A percentile compares a stretch with the other conserved stretches of the same genome.
Evolutionary conservation across 2,113 vertebrate genomes (phyloP).

Genomic region (Pterocles burchelli): DNA sequence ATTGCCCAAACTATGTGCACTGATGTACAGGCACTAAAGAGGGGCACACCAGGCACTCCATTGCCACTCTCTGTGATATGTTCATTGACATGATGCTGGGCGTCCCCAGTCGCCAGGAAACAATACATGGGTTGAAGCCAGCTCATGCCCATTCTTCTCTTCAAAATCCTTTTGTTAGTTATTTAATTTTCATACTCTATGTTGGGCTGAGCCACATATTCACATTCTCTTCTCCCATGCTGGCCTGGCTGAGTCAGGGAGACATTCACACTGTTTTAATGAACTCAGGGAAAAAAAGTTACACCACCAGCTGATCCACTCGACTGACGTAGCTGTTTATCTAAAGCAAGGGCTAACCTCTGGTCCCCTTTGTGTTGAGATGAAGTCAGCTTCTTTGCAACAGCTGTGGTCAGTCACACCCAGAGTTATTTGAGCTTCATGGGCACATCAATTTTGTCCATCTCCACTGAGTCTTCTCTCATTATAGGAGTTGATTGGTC

Average conservation of each 20-base stretch:
- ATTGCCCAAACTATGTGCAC: neutral
- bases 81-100: accelerated
- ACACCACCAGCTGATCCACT: neutral
- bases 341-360: neutral
- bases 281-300: neutral
- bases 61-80: neutral
- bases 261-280: neutral
- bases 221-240: neutral
- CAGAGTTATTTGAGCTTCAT: neutral
- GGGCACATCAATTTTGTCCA: neutral
- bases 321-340: neutral
- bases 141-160: neutral
- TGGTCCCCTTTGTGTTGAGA: neutral
- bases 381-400: neutral
- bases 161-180: neutral
- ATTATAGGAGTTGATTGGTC: neutral
- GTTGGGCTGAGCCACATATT: neutral
- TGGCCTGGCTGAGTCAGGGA: neutral
- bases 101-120: neutral
- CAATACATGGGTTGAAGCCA: neutral
- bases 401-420: neutral
- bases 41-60: neutral
- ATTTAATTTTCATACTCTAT: neutral
- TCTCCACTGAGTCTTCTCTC: neutral
- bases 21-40: neutral